These are phyloP conservation scores for Cochlearius cochlearius DNA, from an alignment of 2,113 vertebrate genomes.

Conservation along the genomic window DNA sequence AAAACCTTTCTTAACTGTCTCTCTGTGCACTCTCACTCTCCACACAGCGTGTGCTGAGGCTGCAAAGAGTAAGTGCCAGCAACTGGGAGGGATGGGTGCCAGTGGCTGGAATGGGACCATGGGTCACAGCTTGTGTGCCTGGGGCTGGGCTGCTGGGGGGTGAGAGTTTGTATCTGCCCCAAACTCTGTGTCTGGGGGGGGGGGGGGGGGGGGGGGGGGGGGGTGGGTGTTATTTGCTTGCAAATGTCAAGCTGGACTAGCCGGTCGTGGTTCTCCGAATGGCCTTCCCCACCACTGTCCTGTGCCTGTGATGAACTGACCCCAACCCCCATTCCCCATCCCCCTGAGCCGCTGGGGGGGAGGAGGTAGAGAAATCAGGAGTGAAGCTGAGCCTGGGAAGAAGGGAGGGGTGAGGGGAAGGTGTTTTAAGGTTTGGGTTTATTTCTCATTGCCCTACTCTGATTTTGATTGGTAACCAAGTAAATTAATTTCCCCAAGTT, in stretches of 20 bases:
- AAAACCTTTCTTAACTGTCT: background rate
- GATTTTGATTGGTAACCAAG: background rate
- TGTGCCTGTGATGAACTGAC: background rate
- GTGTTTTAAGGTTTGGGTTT: background rate
- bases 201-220: too few species aligned
- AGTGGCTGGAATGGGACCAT: background rate
- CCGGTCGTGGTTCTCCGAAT: background rate
- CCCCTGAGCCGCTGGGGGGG: background rate
- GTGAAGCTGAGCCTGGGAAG: background rate
- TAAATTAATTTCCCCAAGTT: background rate
- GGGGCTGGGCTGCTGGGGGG: background rate
- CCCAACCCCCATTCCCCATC: background rate
- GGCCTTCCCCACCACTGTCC: rapidly evolving
- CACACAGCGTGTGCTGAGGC: rapidly evolving
- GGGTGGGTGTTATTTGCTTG: background rate
- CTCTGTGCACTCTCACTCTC: background rate
- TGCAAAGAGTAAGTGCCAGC: background rate
- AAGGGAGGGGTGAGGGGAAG: background rate
- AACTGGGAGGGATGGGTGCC: background rate
- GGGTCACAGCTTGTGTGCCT: background rate
- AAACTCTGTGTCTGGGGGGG: too few species aligned
- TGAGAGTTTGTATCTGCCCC: background rate
- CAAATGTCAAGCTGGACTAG: background rate
- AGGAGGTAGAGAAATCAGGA: background rate
- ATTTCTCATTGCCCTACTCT: background rate